A percentile compares a stretch with the other conserved stretches of the same genome.
Conservation (phyloP, 2,797 vertebrate genomes). For the Synanceia verrucosa region DNA sequence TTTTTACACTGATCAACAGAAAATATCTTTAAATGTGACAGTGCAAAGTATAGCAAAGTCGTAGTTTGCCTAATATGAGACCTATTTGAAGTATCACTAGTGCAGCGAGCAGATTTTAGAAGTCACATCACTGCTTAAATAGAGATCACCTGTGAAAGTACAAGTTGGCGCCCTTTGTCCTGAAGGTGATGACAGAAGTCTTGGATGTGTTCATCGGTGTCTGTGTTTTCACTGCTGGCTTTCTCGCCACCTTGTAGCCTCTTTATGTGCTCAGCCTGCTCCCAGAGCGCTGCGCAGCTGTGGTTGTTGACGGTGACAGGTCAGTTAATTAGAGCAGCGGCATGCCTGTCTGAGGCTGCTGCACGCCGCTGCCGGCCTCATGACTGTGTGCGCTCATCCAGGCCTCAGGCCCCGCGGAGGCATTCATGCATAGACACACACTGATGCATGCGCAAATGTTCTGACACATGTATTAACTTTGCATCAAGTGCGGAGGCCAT, state of each 20-base stretch:
- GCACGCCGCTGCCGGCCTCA: constrained; percentile 60
- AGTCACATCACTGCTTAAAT: not conserved
- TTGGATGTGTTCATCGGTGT: constrained; percentile 66
- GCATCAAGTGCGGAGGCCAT: not conserved
- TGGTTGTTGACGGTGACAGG: constrained; percentile 73
- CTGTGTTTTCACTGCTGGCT: constrained; percentile 51
- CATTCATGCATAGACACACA: constrained; percentile 30
- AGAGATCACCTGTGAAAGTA: not conserved
- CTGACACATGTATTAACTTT: constrained; percentile 12
- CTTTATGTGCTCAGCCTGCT: constrained; percentile 39
- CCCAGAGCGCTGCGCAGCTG: constrained; percentile 64
- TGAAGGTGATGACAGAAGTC: constrained; percentile 61
- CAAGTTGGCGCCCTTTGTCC: constrained; percentile 34
- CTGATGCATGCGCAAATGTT: constrained; percentile 20
- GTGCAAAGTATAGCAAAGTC: not conserved
- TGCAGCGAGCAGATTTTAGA: not conserved
- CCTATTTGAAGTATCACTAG: not conserved
- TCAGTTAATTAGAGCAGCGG: constrained; percentile 74
- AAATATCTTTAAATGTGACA: not conserved
- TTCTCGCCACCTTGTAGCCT: constrained; percentile 47
- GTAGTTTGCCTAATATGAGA: not conserved
- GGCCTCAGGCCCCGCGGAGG: constrained; percentile 45
- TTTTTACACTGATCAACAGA: not conserved
- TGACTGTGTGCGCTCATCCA: constrained; percentile 68
- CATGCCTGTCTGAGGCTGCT: constrained; percentile 64